Evolutionary conservation across 2,113 vertebrate genomes (phyloP).

Genomic region (Ictalurus furcatus): DNA sequence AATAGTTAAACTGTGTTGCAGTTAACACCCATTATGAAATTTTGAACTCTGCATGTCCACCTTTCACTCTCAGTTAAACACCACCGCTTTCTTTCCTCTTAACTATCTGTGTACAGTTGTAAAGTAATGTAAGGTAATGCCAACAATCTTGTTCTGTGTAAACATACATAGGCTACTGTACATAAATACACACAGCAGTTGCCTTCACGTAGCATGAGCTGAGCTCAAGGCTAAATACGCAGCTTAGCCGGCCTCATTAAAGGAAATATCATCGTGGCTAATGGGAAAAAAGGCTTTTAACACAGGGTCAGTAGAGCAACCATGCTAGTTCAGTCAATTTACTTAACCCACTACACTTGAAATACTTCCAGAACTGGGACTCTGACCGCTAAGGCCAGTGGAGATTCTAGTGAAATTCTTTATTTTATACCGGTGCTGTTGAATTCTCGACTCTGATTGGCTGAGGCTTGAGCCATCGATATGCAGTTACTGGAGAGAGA

Average conservation of each 20-base stretch:
- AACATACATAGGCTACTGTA: neutral
- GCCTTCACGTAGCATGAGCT: neutral
- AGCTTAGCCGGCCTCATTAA: slow-evolving; percentile 10
- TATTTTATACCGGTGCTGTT: neutral
- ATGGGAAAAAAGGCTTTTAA: slow-evolving; percentile 30
- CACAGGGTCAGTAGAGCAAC: slow-evolving; percentile 21
- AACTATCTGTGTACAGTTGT: neutral
- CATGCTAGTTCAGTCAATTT: slow-evolving; percentile 31
- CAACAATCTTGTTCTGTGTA: neutral
- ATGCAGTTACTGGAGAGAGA: too few species aligned
- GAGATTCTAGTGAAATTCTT: neutral
- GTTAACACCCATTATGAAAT: neutral
- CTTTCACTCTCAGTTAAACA: neutral
- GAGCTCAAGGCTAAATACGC: slow-evolving; percentile 7
- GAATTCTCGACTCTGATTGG: too few species aligned
- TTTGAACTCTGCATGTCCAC: neutral
- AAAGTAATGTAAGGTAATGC: neutral
- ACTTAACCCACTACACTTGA: neutral
- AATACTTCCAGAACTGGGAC: neutral
- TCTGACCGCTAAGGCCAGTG: neutral
- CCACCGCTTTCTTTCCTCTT: neutral
- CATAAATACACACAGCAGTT: slow-evolving; percentile 5
- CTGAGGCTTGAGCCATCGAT: too few species aligned
- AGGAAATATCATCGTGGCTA: slow-evolving; percentile 30
- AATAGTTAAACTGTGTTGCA: neutral